Conservation (phyloP, 2,797 vertebrate species). For the Sebastes baramenuke region DNA sequence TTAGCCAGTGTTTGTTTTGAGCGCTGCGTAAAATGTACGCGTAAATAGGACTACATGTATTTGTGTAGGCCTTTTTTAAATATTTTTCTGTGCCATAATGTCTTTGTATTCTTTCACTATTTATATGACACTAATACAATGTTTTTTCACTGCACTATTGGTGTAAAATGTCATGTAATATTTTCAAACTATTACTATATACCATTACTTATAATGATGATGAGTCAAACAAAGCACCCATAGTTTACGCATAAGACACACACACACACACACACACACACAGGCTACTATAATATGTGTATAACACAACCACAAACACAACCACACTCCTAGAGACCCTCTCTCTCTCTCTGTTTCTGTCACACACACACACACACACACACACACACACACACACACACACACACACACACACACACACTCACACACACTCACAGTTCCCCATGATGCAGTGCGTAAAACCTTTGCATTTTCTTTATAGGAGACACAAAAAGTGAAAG, state of each 20-base stretch:
- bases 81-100: background rate
- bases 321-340: background rate
- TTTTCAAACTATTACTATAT: background rate
- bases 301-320: background rate
- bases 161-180: background rate
- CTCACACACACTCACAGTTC: background rate
- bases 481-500: conserved; percentile 92
- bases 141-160: background rate
- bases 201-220: background rate
- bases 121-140: background rate
- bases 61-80: background rate
- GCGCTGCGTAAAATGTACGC: conserved; percentile 31
- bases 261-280: background rate
- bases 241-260: conserved; percentile 22
- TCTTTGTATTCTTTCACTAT: background rate
- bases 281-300: background rate
- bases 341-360: background rate
- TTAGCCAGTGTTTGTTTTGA: background rate
- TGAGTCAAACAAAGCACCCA: conserved; percentile 15
- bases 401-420: background rate
- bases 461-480: conserved; percentile 61
- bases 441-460: conserved; percentile 39
- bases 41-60: background rate
- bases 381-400: background rate
- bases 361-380: background rate